A percentile compares a stretch with the other conserved stretches of the same genome.
phyloP scores from a whole-genome alignment of 2,888 invertebrate species.

The Icerya purchasi region DNA sequence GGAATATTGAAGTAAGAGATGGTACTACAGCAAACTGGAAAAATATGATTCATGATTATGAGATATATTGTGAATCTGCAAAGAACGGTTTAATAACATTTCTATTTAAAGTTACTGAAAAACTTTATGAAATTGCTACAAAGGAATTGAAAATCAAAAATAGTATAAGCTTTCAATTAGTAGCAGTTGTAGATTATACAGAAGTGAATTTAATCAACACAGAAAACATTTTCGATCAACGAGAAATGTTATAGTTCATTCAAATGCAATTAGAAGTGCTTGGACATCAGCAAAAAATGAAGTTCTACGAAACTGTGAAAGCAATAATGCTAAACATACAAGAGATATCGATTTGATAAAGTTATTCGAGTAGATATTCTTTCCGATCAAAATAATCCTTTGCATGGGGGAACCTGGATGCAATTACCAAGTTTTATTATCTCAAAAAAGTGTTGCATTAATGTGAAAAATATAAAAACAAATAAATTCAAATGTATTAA shows the following conservation, averaged over 20 bases:
- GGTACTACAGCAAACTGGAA: slow-evolving; percentile 4
- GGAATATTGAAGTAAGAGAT: slow-evolving; percentile 7
- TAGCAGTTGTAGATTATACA: slow-evolving; percentile 8
- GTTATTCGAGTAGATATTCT: not conserved
- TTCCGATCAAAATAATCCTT: not conserved
- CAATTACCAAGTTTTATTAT: not conserved
- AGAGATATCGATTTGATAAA: not conserved
- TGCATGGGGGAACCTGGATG: not conserved
- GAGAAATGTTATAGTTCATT: slow-evolving; percentile 3
- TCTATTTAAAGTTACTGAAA: slow-evolving; percentile 8
- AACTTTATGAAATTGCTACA: slow-evolving; percentile 4
- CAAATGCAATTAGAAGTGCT: no score
- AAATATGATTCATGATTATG: slow-evolving; percentile 8
- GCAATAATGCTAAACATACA: no score
- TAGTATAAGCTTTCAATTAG: slow-evolving; percentile 4
- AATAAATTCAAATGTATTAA: not conserved
- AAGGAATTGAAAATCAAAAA: slow-evolving; percentile 4
- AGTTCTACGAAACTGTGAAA: no score
- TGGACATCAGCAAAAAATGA: no score
- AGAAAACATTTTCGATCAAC: slow-evolving; percentile 9
- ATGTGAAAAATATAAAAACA: not conserved
- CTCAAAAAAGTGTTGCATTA: not conserved
- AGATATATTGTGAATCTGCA: slow-evolving; percentile 6
- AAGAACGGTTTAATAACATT: slow-evolving; percentile 8
- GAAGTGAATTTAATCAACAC: slow-evolving; percentile 6